Base-by-base conservation (phyloP, 2,113 vertebrate species). In the Orthonyx spaldingii region DNA sequence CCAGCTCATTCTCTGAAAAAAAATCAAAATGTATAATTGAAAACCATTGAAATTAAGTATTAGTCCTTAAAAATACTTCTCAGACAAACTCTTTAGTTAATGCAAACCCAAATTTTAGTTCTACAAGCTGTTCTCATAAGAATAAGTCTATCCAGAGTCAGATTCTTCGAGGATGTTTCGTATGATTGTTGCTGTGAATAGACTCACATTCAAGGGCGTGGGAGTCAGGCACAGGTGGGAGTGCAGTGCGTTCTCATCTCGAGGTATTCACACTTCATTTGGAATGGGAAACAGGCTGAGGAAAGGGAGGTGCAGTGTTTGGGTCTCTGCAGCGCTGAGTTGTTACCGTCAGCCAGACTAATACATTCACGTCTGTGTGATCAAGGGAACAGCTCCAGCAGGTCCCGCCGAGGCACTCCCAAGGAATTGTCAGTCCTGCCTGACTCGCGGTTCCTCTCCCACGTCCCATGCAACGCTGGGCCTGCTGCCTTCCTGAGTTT, bases 331-430 rank as follows among this genome's bases (percentile, higher is more conserved):
- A 0, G 47, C 7, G 32, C 47, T 9, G 78, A 39, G 63, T 3
- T 55, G 39, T n/a, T 23, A 0, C 76, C 5, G 18, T 22, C 71
- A 52, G 79, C 41, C 39, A 7, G 11, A 3, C 24, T 1, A 2
- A 19, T 3, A 6, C 14, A 4, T 15, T 17, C 5, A 1, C 0
- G 9, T 0, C 0, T 3, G 11, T n/a, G 16, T 47, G 59, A 69
- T 19, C 14, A 0, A 18, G 59, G 68, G 42, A 20, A 32, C 57
- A 4, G 7, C 59, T 57, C 6, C 2, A 30, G 85, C 76, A 16
- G 33, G 6, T 61, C 42, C 52, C 15, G 2, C 5, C 4, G 1
- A 2, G 12, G 77, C 50, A 1, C 28, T 52, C 72, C 63, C 74
- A 2, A 15, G 59, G 78, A 49, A 11, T 2, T 32, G 50, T 6